A percentile compares a stretch with the other conserved stretches of the same genome.
phyloP scores from a whole-genome alignment of 2,113 vertebrate genomes.

The Psephotus haematonotus region DNA sequence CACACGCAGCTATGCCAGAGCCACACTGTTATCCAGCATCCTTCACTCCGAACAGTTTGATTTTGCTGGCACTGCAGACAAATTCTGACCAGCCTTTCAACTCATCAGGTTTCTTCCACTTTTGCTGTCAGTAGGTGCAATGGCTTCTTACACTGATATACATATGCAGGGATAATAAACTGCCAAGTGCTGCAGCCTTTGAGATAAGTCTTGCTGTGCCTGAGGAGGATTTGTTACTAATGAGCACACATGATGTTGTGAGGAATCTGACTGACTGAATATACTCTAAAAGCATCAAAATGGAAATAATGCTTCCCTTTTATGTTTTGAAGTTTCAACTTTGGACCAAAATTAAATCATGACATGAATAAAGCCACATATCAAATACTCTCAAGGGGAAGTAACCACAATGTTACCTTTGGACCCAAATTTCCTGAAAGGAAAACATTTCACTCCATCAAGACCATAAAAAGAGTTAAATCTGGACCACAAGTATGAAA shows the following conservation, averaged over 20 bases:
- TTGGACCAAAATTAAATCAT: background rate
- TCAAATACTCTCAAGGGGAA: background rate
- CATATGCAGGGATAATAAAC: background rate
- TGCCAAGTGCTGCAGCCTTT: background rate
- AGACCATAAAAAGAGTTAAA: background rate
- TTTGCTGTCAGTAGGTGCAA: background rate
- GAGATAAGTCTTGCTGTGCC: background rate
- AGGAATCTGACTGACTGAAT: background rate
- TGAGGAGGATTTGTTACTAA: background rate
- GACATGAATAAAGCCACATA: background rate
- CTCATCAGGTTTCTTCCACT: background rate
- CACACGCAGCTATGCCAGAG: background rate
- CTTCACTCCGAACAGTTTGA: background rate
- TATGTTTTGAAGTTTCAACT: background rate
- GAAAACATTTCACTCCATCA: background rate
- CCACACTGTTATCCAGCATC: background rate
- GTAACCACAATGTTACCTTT: background rate
- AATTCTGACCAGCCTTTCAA: background rate
- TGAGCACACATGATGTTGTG: background rate
- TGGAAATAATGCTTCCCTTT: background rate
- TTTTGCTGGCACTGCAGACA: background rate
- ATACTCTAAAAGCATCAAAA: background rate
- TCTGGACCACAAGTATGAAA: background rate
- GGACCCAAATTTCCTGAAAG: background rate
- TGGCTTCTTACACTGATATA: background rate